Conservation (phyloP, 2,797 vertebrate genomes). For the Myiotriccus ornatus region DNA sequence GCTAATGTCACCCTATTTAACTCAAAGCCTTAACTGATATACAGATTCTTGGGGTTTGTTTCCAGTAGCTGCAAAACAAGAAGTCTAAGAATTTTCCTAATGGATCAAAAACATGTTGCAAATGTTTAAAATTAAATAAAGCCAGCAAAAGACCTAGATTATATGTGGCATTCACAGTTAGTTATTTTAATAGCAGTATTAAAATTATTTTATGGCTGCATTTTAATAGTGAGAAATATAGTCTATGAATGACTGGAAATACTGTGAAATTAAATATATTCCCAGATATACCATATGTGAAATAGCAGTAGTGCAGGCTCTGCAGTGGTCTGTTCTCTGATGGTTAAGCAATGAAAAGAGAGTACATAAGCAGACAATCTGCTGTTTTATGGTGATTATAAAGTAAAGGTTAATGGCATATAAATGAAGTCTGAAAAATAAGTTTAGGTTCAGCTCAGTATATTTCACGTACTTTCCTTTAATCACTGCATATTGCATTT, state of each 20-base stretch:
- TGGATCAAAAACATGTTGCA: not conserved
- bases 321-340: not conserved
- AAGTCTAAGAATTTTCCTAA: not conserved
- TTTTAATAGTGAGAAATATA: not conserved
- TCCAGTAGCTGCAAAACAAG: not conserved
- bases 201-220: not conserved
- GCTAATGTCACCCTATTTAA: not conserved
- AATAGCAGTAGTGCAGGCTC: not conserved
- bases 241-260: not conserved
- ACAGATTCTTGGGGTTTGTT: not conserved
- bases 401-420: not conserved
- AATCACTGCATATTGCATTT: not conserved
- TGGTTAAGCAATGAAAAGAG: not conserved
- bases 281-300: not conserved
- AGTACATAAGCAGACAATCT: not conserved
- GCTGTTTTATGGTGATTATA: not conserved
- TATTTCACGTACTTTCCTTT: not conserved
- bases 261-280: not conserved
- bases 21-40: not conserved
- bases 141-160: not conserved
- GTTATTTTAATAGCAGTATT: not conserved
- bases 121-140: not conserved
- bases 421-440: slow-evolving; percentile 13
- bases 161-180: not conserved
- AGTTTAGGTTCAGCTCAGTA: not conserved